A percentile compares a stretch with the other conserved stretches of the same genome.
Evolutionary conservation across 2,888 invertebrate species (phyloP).

Genomic region (Mantis religiosa): DNA sequence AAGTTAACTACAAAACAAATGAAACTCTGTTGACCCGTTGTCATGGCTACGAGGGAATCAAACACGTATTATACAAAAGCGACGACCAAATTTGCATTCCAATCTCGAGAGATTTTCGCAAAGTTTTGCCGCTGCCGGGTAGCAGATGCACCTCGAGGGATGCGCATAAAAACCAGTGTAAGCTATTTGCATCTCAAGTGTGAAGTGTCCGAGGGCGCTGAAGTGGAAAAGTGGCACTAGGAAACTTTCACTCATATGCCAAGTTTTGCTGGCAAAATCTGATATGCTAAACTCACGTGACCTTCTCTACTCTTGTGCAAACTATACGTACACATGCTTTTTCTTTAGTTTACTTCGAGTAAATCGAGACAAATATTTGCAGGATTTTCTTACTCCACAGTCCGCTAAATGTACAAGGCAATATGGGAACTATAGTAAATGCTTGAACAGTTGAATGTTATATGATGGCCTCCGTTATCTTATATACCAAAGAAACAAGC

Average conservation of each 20-base stretch:
- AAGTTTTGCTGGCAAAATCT: too few species aligned
- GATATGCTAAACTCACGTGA: too few species aligned
- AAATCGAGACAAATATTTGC: too few species aligned
- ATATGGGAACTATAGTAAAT: too few species aligned
- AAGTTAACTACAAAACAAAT: neutral
- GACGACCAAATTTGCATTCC: neutral
- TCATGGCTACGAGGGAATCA: neutral
- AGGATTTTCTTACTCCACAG: too few species aligned
- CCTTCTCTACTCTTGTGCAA: too few species aligned
- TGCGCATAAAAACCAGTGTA: neutral
- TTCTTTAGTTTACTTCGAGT: too few species aligned
- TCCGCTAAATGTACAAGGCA: too few species aligned
- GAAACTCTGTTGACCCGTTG: neutral
- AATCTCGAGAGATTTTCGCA: neutral
- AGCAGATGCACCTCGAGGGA: neutral
- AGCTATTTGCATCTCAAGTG: neutral
- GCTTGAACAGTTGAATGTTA: too few species aligned
- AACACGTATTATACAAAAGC: neutral
- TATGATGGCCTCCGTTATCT: too few species aligned
- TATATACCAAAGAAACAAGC: too few species aligned
- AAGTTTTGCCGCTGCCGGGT: neutral
- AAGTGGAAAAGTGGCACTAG: neutral
- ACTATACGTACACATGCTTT: too few species aligned
- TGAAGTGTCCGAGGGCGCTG: neutral
- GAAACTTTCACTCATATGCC: neutral